Conservation (phyloP, 2,113 vertebrate species). For the Nymphicus hollandicus region DNA sequence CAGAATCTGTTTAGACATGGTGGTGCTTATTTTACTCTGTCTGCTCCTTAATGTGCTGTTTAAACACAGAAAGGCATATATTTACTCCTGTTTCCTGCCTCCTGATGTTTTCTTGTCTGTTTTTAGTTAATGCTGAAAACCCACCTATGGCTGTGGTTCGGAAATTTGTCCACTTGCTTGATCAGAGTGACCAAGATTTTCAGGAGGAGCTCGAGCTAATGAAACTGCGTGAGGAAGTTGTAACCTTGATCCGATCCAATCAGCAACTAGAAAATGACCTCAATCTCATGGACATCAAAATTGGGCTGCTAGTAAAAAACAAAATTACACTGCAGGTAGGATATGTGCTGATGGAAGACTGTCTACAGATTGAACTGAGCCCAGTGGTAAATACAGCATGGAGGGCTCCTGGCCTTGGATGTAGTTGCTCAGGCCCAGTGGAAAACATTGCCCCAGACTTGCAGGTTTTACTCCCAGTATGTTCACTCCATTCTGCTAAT, state of each 20-base stretch:
- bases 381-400: neutral
- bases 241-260: conserved; percentile 95
- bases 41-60: neutral
- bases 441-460: neutral
- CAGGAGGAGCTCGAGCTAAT: conserved; percentile 96
- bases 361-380: neutral
- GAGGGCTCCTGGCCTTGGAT: neutral
- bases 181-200: conserved; percentile 98
- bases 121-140: conserved; percentile 84
- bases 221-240: conserved; percentile 92
- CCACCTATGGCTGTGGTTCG: conserved; percentile 95
- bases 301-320: conserved; percentile 96
- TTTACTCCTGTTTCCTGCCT: neutral
- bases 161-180: conserved; percentile 96
- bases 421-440: neutral
- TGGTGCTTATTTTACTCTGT: neutral
- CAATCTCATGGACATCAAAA: conserved; percentile 99
- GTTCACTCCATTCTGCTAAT: neutral
- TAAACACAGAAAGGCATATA: neutral
- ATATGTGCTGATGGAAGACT: neutral
- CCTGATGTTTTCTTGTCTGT: neutral
- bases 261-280: conserved; percentile 97
- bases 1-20: neutral
- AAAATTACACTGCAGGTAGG: conserved; percentile 92
- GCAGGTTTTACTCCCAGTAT: neutral